Conservation (phyloP, 2,888 invertebrate genomes). For the Caenorhabditis sp. region DNA sequence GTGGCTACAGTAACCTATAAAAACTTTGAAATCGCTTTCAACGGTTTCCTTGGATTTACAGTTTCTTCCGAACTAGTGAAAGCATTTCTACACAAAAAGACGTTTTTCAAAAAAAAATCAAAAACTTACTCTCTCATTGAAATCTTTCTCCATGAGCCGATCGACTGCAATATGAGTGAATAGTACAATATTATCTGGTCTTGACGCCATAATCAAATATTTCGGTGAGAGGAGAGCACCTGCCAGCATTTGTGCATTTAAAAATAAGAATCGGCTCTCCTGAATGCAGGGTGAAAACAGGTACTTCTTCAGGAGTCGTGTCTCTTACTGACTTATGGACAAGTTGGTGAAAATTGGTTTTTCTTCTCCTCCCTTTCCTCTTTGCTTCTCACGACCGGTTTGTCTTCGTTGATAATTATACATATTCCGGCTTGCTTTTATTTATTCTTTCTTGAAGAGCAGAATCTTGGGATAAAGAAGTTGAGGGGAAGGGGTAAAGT, state of each 20-base stretch:
- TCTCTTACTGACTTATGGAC: slow-evolving; percentile 43
- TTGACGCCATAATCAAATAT: slow-evolving; percentile 61
- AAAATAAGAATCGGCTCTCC: slow-evolving; percentile 13
- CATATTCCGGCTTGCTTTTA: slow-evolving; percentile 24
- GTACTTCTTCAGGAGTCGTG: slow-evolving; percentile 17
- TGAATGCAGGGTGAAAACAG: neutral
- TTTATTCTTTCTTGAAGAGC: neutral
- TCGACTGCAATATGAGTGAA: slow-evolving; percentile 49
- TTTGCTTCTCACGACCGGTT: slow-evolving; percentile 32
- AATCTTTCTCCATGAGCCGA: slow-evolving; percentile 45
- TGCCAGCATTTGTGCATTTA: slow-evolving; percentile 59
- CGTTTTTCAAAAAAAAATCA: neutral
- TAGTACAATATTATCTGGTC: slow-evolving; percentile 51
- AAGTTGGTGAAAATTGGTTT: slow-evolving; percentile 30
- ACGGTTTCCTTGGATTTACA: neutral
- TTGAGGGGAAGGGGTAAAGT: neutral
- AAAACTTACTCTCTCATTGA: slow-evolving; percentile 52
- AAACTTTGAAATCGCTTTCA: no score
- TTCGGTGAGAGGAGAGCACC: slow-evolving; percentile 56
- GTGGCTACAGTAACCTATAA: no score
- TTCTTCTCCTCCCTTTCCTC: slow-evolving; percentile 25
- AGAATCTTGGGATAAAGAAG: neutral
- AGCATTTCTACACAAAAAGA: no score
- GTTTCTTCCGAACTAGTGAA: neutral
- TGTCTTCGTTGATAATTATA: slow-evolving; percentile 34